Conservation (phyloP, 2,888 invertebrate species). For the Gortyna flavago region DNA sequence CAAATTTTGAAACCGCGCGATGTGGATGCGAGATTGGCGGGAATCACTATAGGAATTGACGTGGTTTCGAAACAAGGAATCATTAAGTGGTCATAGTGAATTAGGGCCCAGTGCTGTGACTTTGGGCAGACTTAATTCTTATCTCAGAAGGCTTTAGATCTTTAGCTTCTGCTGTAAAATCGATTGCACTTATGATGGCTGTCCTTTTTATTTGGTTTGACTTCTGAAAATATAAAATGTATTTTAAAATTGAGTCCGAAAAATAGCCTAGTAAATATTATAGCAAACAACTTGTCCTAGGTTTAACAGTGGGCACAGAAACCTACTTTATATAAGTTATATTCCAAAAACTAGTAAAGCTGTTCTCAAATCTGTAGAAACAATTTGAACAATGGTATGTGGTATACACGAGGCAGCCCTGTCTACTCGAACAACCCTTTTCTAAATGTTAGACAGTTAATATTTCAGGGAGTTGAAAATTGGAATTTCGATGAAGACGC, state of each 20-base stretch:
- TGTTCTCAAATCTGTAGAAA: background rate
- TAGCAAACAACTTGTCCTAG: background rate
- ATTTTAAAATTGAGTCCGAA: background rate
- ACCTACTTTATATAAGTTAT: background rate
- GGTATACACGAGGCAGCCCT: conserved; percentile 44
- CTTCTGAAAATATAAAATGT: background rate
- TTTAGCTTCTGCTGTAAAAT: background rate
- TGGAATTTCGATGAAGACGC: conserved; percentile 70
- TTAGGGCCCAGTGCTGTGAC: background rate
- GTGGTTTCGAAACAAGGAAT: no score
- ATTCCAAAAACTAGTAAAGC: background rate
- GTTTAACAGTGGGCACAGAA: background rate
- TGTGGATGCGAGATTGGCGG: no score
- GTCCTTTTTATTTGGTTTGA: background rate
- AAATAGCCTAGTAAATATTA: background rate
- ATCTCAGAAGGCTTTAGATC: background rate
- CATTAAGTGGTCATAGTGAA: no score
- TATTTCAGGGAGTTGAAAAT: conserved; percentile 71
- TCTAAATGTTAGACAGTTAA: conserved; percentile 73
- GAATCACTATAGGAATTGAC: no score
- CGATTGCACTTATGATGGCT: background rate
- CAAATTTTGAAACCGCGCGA: no score
- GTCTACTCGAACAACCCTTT: conserved; percentile 64
- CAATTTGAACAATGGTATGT: background rate
- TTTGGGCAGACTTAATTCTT: background rate